phyloP scores from a whole-genome alignment of 2,888 invertebrate genomes.

The Drosophila kambysellisi region DNA sequence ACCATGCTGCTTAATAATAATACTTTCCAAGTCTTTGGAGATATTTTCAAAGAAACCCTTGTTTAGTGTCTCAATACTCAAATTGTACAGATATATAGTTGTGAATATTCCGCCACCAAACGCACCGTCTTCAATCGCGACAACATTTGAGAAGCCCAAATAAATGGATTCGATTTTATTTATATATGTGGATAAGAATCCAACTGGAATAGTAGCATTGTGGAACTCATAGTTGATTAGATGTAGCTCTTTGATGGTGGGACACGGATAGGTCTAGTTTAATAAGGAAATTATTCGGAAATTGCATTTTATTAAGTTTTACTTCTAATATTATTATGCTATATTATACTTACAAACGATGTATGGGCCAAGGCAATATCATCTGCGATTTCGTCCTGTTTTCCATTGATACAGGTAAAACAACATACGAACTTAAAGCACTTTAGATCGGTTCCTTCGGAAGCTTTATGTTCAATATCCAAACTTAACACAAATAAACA shows the following conservation, averaged over 20 bases:
- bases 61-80: constrained; percentile 51
- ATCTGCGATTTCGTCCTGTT: constrained; percentile 47
- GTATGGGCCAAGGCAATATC: constrained; percentile 50
- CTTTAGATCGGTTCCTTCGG: constrained; percentile 6
- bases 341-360: constrained; percentile 33
- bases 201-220: constrained; percentile 52
- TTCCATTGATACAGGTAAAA: constrained; percentile 67
- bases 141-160: constrained; percentile 65
- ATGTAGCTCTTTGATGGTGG: constrained; percentile 63
- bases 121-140: constrained; percentile 60
- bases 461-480: constrained; percentile 13
- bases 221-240: constrained; percentile 71
- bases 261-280: constrained; percentile 39
- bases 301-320: not conserved
- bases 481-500: constrained; percentile 30
- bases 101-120: constrained; percentile 67
- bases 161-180: constrained; percentile 53
- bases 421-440: constrained; percentile 61
- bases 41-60: constrained; percentile 63
- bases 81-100: constrained; percentile 64
- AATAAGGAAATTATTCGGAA: constrained; percentile 13
- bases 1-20: constrained; percentile 66
- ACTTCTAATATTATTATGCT: not conserved
- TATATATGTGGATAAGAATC: constrained; percentile 65
- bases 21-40: constrained; percentile 32